Evolutionary conservation across 2,888 invertebrate genomes (phyloP).

Genomic region (Neoaliturus tenellus): DNA sequence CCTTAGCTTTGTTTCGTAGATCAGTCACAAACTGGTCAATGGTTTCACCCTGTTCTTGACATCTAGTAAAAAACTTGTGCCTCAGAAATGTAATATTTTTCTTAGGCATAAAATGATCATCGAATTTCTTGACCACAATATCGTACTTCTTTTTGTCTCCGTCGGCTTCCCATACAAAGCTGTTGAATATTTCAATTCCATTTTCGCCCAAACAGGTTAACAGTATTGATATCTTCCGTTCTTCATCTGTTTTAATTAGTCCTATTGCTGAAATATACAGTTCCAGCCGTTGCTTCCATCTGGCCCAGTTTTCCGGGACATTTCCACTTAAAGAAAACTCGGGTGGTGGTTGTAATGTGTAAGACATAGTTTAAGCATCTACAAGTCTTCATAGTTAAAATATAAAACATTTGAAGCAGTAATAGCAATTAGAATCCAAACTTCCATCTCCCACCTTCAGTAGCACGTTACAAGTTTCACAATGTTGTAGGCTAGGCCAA

Average conservation of each 20-base stretch:
- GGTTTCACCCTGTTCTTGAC: conserved; percentile 61
- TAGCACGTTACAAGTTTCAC: no score
- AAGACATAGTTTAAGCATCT: not conserved
- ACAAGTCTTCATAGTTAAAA: no score
- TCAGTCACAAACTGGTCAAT: conserved; percentile 62
- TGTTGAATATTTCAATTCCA: conserved; percentile 60
- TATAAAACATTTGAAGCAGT: no score
- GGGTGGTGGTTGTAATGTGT: not conserved
- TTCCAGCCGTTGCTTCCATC: conserved; percentile 59
- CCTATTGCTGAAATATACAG: conserved; percentile 59
- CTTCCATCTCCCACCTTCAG: no score
- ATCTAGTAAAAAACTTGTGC: conserved; percentile 65
- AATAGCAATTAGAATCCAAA: no score
- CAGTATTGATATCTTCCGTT: conserved; percentile 60
- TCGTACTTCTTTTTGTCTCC: conserved; percentile 57
- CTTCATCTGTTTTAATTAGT: conserved; percentile 57
- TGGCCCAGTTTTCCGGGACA: conserved; percentile 54
- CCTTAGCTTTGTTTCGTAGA: conserved; percentile 55
- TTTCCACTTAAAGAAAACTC: conserved; percentile 16
- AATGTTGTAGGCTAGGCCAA: no score
- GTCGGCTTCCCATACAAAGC: conserved; percentile 56
- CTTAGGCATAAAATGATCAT: conserved; percentile 64
- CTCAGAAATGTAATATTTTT: conserved; percentile 63
- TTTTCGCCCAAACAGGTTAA: conserved; percentile 62
- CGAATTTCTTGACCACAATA: conserved; percentile 60